Conservation (phyloP, 2,797 vertebrate species). For the Catamblyrhynchus diadema region DNA sequence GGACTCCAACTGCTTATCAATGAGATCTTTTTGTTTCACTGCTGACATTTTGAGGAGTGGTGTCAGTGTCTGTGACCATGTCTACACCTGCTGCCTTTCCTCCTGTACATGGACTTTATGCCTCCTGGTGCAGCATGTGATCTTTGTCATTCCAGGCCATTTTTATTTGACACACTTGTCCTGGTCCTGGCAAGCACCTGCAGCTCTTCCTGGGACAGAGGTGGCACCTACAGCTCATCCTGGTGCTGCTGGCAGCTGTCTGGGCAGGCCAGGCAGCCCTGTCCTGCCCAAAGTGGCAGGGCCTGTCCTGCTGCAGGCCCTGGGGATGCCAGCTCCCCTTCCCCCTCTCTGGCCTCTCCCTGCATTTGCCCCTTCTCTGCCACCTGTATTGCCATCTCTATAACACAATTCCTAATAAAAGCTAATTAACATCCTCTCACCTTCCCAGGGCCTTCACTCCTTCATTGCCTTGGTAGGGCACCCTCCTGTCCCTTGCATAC, state of each 20-base stretch:
- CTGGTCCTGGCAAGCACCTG: neutral
- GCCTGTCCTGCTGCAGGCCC: neutral
- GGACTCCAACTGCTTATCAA: neutral
- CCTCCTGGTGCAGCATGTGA: neutral
- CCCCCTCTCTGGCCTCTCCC: neutral
- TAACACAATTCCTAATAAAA: neutral
- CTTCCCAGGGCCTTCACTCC: neutral
- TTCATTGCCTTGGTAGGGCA: rapidly evolving
- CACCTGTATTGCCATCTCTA: rapidly evolving
- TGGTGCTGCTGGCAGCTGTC: no score
- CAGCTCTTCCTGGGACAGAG: neutral
- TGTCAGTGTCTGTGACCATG: neutral
- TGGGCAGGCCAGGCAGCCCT: neutral
- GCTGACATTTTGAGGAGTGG: neutral
- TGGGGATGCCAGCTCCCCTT: neutral
- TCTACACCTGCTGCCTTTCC: neutral
- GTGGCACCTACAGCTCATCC: rapidly evolving
- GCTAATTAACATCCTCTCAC: neutral
- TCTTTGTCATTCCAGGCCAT: neutral
- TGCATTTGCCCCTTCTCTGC: neutral
- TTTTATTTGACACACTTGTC: neutral
- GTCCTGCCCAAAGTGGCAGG: neutral
- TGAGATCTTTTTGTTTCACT: neutral
- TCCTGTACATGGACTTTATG: neutral
- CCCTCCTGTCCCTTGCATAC: neutral